A percentile compares a stretch with the other conserved stretches of the same genome.
Conservation (phyloP, 2,797 vertebrate genomes). For the Pseudocheirus occidentalis region DNA sequence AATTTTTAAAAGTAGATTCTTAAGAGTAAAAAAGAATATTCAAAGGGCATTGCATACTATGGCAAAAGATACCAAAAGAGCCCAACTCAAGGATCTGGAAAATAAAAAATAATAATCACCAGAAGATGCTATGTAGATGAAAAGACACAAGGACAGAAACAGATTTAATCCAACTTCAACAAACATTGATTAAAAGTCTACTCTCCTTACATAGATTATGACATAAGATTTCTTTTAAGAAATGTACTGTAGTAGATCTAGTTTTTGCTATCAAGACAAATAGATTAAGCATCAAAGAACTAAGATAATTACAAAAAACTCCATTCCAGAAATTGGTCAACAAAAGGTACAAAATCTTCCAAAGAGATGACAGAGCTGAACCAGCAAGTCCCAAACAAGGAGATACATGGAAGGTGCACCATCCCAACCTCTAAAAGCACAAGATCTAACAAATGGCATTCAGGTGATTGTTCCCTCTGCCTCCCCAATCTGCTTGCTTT, state of each 20-base stretch:
- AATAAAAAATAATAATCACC: neutral
- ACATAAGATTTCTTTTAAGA: neutral
- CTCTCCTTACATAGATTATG: neutral
- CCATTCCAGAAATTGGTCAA: neutral
- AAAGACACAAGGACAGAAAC: neutral
- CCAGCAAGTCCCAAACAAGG: neutral
- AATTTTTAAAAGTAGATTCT: neutral
- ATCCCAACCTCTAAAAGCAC: no score
- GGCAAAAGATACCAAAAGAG: neutral
- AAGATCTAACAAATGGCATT: neutral
- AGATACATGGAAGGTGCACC: neutral
- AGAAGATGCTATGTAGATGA: neutral
- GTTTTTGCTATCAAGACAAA: constrained; percentile 28
- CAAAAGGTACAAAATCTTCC: neutral
- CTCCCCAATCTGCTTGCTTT: neutral
- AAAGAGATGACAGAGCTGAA: neutral
- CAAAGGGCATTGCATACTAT: neutral
- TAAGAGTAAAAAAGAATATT: neutral
- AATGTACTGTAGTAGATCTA: neutral
- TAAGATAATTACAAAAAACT: neutral
- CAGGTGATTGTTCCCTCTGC: neutral
- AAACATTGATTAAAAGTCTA: neutral
- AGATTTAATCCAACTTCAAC: neutral
- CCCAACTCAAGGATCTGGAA: neutral
- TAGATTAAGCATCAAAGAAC: neutral